phyloP scores from a whole-genome alignment of 2,797 vertebrate species.

The Girardinus metallicus region DNA sequence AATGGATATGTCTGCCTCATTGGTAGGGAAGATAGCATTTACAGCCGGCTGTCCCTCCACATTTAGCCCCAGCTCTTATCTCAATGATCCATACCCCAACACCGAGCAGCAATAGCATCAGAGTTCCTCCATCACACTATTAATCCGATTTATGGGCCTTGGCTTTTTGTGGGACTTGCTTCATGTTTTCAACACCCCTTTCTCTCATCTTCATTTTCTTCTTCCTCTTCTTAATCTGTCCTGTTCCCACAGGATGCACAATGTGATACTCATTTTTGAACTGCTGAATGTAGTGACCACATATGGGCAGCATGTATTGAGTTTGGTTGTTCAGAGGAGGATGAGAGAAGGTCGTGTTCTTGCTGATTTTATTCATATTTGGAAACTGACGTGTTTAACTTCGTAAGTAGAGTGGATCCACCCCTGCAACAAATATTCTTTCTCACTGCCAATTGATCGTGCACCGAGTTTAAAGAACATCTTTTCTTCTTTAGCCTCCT shows the following conservation, averaged over 20 bases:
- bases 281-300: slow-evolving; percentile 45
- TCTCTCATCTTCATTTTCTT: slow-evolving; percentile 22
- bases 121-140: slow-evolving; percentile 61
- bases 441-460: slow-evolving; percentile 16
- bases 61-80: slow-evolving; percentile 63
- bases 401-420: slow-evolving; percentile 6
- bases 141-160: slow-evolving; percentile 71
- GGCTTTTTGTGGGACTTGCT: slow-evolving; percentile 39
- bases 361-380: neutral
- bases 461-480: slow-evolving; percentile 53
- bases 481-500: slow-evolving; percentile 42
- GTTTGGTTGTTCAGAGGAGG: slow-evolving; percentile 26
- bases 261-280: neutral
- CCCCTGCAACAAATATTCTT: slow-evolving; percentile 20
- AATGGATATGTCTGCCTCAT: slow-evolving; percentile 30
- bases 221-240: slow-evolving; percentile 29
- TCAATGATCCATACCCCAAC: slow-evolving; percentile 57
- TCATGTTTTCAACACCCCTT: slow-evolving; percentile 24
- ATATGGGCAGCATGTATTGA: slow-evolving; percentile 36
- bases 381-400: slow-evolving; percentile 28
- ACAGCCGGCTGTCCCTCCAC: slow-evolving; percentile 45
- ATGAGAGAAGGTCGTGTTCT: slow-evolving; percentile 32
- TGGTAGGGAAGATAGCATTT: slow-evolving; percentile 62
- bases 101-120: slow-evolving; percentile 61
- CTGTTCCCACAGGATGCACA: neutral